Base-by-base conservation (phyloP, 2,888 invertebrate genomes). In the Cryptocephalus primarius region DNA sequence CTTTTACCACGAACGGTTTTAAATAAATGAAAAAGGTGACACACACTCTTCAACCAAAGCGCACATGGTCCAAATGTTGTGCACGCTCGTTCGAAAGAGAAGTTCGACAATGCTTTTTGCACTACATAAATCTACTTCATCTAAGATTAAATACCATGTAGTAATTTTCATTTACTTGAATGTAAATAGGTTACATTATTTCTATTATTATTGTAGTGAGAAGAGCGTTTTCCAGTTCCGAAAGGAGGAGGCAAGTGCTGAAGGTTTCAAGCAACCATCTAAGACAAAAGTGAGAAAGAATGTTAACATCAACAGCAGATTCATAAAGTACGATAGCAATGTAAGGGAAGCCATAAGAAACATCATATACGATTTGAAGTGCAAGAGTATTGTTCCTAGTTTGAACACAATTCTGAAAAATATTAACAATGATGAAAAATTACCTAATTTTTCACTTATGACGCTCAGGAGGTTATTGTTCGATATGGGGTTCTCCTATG, bases 401-500 rank as follows among this genome's bases (percentile, higher is more conserved):
- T 56, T 70, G 46, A 69, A 60, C 49, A 63, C 63, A 38, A 67
- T 70, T 48, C 58, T 68, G 47, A 67, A 65, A 48, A 63, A 61
- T 54, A 59, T 69, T 6, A 66, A 65, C 51, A 54, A 49, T 1
- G 57, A 64, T 51, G 51, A 54, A 12, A 54, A 59, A 22, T 51
- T 69, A 50, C 69, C 70, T 41, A 65, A 63, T 48, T 69, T 70
- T 57, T 67, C 67, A 4, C 47, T 68, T n/a, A 69, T 68, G 68
- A 70, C 69, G 1, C 50, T 69, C 12, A 51, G 69, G 14, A 56
- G 70, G 43, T 51, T 70, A 32, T 54, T 70, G 50, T 66, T 64
- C 49, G 70, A 70, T 55, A 70, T 70, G 69, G 69, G 70, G 8
- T 70, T 68, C 56, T 63, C 57, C 49, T 70, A 69, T 53, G 67